Base-by-base conservation (phyloP, 2,113 vertebrate species). In the Syrrhaptes paradoxus region DNA sequence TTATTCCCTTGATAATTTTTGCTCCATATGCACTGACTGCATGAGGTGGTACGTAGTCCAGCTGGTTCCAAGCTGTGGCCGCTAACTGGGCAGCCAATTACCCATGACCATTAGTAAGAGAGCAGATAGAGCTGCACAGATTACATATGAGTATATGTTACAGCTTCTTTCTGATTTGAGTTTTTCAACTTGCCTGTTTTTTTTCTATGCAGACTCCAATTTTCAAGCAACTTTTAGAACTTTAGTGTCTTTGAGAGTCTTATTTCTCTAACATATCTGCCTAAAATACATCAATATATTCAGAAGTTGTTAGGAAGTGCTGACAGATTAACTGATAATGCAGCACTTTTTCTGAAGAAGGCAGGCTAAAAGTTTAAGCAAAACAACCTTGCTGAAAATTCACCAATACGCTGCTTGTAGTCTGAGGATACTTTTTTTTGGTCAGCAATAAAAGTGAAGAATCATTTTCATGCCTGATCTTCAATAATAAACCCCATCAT, bases 361-460 rank as follows among this genome's bases (percentile, higher is more conserved):
- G 17, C 41, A 86, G 22, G 20, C 0, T 4, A 49, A 85, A 76
- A 18, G 2, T 45, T 72, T 31, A 68, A 58, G 61, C 48, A 67
- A 66, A 55, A 24, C 10, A 41, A 25, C 16, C 6, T 25, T 26
- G 3, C 1, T 57, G 26, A n/a, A 81, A 78, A 78, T 43, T 67
- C 20, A 38, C 32, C 11, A 34, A 4, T 32, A 17, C 0, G 3
- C 13, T 65, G 25, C 21, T 65, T 48, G 3, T 9, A 25, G 34
- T 34, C 28, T 54, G 13, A 49, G 4, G 34, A 32, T 38, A 5
- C 2, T 18, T 48, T 76, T n/a, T 46, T 77, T 51, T 71, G 34
- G 10, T 36, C 57, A 85, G 13, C 22, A 87, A 54, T 32, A 32
- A 38, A 75, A 72, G 6, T 10, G 25, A 85, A 85, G 9, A 63